Evolutionary conservation across 2,888 invertebrate genomes (phyloP), one percentile per base, ranked within the genome.

Genomic region (Fragum whitleyi): DNA sequence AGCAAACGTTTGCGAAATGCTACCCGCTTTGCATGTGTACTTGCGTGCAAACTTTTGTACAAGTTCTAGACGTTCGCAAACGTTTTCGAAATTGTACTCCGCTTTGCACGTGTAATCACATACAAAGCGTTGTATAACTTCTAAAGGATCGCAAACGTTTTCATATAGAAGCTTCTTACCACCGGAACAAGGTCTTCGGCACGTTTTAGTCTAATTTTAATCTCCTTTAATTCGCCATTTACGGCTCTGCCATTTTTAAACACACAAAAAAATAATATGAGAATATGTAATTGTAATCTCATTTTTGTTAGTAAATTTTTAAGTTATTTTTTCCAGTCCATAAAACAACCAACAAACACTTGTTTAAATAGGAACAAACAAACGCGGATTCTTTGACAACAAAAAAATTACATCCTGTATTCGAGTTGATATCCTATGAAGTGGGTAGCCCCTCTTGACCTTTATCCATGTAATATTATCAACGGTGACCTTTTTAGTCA

Each of bases 391-490:
- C 47, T n/a, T 47, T 3, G 14, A 14, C n/a, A 5, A 47, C 47
- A 47, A 47, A 47, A 47, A 47, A 9, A 14, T 47, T 14, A 14
- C 14, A 47, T 47, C 47, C 47, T 14, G 16, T 47, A 47, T 47
- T 47, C 2, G 47, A 47, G 47, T 47, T 14, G n/a, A 9, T 5
- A 14, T 47, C 47, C 47, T 47, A 16, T 47, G n/a, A 47, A 47
- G 47, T 47, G 47, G 47, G n/a, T 47, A n/a, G n/a, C n/a, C 47
- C 47, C 47, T 19, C 47, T 47, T 47, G 47, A 47, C 47, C 47
- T 47, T 47, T 47, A 47, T 47, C 47, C 47, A 47, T 47, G 47
- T 47, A 19, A 47, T 5, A 47, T 47, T 47, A 47, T 47, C 47
- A 47, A 47, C 19, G 47, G n/a, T 47, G 47, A 47, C 47, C 5